Percentiles rank a stretch among this genome's conserved stretches.
Conservation (phyloP, 1,140 invertebrate genomes). For the Diuraphis noxia region DNA sequence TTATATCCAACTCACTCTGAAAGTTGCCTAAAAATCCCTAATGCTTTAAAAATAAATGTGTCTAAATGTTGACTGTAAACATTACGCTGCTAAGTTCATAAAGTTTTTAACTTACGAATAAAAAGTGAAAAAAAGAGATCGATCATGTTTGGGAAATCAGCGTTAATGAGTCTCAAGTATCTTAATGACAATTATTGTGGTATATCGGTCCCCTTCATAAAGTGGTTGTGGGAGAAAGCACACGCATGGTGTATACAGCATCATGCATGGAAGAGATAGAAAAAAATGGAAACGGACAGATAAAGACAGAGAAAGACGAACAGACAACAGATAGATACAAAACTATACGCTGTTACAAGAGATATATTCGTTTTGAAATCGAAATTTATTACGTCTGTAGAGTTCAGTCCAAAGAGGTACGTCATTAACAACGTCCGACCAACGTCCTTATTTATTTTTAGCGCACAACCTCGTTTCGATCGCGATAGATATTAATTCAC, state of each 20-base stretch:
- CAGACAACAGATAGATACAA: neutral
- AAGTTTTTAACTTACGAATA: neutral
- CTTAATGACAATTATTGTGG: neutral
- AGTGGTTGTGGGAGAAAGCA: neutral
- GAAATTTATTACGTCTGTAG: conserved; percentile 27
- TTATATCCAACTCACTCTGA: neutral
- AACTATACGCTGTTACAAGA: conserved; percentile 24
- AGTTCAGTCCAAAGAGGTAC: conserved; percentile 29
- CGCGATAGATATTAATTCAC: conserved; percentile 9
- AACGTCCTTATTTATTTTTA: conserved; percentile 38
- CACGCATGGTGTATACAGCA: neutral
- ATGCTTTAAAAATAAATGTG: neutral
- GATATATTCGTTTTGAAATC: conserved; percentile 37
- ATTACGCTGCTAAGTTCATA: neutral
- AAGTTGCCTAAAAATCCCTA: neutral
- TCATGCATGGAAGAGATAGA: neutral
- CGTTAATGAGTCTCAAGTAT: neutral
- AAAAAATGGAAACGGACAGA: neutral
- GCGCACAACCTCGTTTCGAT: conserved; percentile 21
- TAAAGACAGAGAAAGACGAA: neutral
- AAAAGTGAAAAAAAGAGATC: neutral
- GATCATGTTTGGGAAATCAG: neutral
- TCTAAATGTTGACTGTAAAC: neutral
- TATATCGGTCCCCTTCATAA: neutral
- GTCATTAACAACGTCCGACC: conserved; percentile 18